phyloP scores from a whole-genome alignment of 1,140 invertebrate species.

The Drosophila littoralis region DNA sequence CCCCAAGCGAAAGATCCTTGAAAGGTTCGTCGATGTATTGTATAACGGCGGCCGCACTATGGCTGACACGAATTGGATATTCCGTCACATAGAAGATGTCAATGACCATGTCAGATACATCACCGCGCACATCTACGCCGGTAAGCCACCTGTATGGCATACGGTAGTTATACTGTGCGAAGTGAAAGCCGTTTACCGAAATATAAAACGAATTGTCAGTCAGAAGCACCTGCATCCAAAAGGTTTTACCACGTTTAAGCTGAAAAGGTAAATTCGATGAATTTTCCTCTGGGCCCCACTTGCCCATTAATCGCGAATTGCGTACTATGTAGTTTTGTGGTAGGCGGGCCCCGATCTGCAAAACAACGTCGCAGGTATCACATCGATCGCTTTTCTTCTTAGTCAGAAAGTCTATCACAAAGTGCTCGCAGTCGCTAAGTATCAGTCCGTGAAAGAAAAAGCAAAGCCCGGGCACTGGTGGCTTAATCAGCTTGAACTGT shows the following conservation, averaged over 20 bases:
- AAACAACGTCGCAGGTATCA: constrained; percentile 86
- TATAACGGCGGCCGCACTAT: constrained; percentile 20
- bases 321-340: constrained; percentile 89
- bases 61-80: constrained; percentile 54
- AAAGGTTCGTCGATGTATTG: neutral
- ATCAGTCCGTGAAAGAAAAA: constrained; percentile 68
- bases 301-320: constrained; percentile 86
- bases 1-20: neutral
- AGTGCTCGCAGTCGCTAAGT: constrained; percentile 55
- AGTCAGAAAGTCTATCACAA: constrained; percentile 53
- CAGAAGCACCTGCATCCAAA: constrained; percentile 84
- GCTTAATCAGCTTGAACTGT: constrained; percentile 25
- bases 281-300: constrained; percentile 89
- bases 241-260: constrained; percentile 75
- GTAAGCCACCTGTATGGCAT: constrained; percentile 86
- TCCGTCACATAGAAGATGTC: constrained; percentile 52
- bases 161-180: constrained; percentile 87
- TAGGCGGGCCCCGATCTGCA: constrained; percentile 91
- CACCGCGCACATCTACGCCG: constrained; percentile 51
- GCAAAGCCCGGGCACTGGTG: constrained; percentile 47
- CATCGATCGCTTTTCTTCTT: neutral
- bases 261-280: constrained; percentile 70
- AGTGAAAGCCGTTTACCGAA: constrained; percentile 89
- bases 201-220: constrained; percentile 85
- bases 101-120: constrained; percentile 52